Evolutionary conservation across 2,113 vertebrate species (phyloP).

Genomic region (Poeciliopsis prolifica): DNA sequence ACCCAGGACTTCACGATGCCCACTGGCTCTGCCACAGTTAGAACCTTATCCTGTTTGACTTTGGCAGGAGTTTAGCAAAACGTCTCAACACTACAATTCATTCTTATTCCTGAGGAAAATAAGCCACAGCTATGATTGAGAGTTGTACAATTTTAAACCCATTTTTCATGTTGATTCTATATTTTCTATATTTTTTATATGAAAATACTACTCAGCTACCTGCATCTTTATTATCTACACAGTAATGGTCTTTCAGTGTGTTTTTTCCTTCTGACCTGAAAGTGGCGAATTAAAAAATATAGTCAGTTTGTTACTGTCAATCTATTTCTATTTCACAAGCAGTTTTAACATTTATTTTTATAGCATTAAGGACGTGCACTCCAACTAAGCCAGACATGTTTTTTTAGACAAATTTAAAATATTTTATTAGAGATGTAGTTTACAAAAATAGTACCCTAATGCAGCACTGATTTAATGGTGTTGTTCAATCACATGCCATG

Average conservation of each 20-base stretch:
- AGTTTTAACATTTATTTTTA: neutral
- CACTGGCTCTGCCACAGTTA: conserved; percentile 38
- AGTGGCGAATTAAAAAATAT: neutral
- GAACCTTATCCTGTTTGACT: conserved; percentile 35
- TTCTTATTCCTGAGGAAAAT: conserved; percentile 14
- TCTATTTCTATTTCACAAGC: neutral
- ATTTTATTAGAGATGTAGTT: neutral
- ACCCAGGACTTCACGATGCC: conserved; percentile 50
- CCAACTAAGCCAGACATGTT: neutral
- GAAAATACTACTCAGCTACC: neutral
- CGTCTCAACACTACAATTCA: conserved; percentile 11
- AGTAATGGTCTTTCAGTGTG: neutral
- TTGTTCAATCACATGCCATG: neutral
- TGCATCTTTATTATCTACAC: neutral
- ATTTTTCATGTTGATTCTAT: too few relatives aligned
- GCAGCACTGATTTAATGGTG: neutral
- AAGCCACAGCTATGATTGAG: neutral
- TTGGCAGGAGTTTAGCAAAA: conserved; percentile 34
- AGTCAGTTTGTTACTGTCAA: neutral
- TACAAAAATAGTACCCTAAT: neutral
- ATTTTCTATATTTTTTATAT: too few relatives aligned
- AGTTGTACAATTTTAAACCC: conserved; percentile 9
- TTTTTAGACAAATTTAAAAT: neutral
- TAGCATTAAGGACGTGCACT: neutral
- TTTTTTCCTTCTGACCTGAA: neutral